Percentiles rank a stretch among this genome's conserved stretches.
Evolutionary conservation across 2,113 vertebrate genomes (phyloP).

Genomic region (Orycteropus afer): DNA sequence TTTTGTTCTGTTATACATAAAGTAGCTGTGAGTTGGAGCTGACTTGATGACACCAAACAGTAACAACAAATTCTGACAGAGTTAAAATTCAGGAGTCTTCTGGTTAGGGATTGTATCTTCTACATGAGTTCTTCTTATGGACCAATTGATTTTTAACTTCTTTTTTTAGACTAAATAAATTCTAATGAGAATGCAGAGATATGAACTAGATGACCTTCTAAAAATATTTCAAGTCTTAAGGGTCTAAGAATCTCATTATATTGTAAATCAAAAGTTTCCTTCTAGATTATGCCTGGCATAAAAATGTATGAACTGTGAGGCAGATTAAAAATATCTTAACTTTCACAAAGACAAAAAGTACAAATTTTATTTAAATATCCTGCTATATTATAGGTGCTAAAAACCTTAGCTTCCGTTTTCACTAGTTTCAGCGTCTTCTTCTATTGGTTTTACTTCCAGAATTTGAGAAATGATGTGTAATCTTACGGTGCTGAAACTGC

Average conservation of each 20-base stretch:
- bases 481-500: background rate
- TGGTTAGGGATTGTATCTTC: background rate
- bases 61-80: background rate
- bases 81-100: background rate
- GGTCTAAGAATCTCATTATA: background rate
- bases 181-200: background rate
- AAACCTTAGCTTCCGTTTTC: constrained; percentile 63
- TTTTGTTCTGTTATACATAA: background rate
- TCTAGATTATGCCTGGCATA: background rate
- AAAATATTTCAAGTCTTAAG: background rate
- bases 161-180: background rate
- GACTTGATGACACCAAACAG: background rate
- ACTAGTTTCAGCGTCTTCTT: constrained; percentile 70
- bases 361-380: background rate
- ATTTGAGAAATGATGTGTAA: background rate
- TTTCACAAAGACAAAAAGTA: background rate
- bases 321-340: background rate
- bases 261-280: background rate
- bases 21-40: background rate
- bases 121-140: background rate
- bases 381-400: background rate
- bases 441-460: constrained; percentile 45
- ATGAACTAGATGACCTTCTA: background rate
- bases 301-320: background rate
- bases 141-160: background rate